Conservation (phyloP, 2,888 invertebrate species). For the Drosophila lacicola region DNA sequence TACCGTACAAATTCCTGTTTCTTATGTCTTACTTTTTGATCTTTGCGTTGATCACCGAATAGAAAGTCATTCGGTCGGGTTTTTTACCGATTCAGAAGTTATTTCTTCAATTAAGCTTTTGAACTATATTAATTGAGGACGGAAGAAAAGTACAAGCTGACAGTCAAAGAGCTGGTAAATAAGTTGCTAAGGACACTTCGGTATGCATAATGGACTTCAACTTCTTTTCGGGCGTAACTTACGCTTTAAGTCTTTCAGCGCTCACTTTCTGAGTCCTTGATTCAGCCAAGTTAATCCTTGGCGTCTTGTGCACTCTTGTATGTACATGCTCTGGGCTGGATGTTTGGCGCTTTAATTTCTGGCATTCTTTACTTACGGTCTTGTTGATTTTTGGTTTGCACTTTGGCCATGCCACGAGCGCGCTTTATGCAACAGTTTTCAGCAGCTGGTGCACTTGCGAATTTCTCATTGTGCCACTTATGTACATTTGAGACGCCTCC, state of each 20-base stretch:
- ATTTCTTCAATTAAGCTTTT: background rate
- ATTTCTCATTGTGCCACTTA: slow-evolving; percentile 45
- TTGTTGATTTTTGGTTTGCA: slow-evolving; percentile 43
- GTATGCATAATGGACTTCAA: background rate
- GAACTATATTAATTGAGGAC: background rate
- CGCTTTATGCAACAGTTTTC: slow-evolving; percentile 55
- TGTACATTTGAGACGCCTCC: slow-evolving; percentile 16
- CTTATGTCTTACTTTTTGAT: too few species aligned
- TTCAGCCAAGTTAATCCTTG: slow-evolving; percentile 26
- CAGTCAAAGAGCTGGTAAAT: background rate
- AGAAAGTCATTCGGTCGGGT: too few species aligned
- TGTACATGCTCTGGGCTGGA: background rate
- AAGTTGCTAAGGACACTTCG: background rate
- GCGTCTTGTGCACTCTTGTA: slow-evolving; percentile 1
- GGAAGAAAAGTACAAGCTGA: background rate
- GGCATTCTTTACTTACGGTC: slow-evolving; percentile 14
- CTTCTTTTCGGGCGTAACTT: background rate
- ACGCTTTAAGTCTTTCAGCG: slow-evolving; percentile 1
- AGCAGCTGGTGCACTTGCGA: slow-evolving; percentile 23
- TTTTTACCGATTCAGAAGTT: background rate
- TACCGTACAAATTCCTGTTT: too few species aligned
- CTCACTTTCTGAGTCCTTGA: slow-evolving; percentile 29
- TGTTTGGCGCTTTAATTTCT: slow-evolving; percentile 28
- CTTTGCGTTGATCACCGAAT: too few species aligned
- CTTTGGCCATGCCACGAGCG: slow-evolving; percentile 26